These are phyloP conservation scores for Ophthalmolycus amberensis DNA, from an alignment of 2,113 vertebrate species.

Conservation along the genomic window DNA sequence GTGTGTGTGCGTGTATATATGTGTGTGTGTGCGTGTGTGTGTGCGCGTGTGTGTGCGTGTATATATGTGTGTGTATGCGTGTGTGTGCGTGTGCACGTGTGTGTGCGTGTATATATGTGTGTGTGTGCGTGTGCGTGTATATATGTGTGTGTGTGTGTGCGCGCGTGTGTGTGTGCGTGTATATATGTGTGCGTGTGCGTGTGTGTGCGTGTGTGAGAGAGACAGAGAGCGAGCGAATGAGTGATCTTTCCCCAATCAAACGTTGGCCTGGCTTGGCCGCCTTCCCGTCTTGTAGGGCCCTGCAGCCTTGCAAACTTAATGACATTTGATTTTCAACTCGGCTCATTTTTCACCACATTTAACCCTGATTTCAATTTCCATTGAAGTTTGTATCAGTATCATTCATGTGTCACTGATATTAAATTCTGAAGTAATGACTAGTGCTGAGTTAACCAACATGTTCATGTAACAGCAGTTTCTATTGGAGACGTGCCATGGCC, in stretches of 20 bases:
- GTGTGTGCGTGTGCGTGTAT: too few species aligned
- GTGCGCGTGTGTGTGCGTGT: too few species aligned
- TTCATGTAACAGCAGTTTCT: slow-evolving; percentile 5
- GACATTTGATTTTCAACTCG: slow-evolving; percentile 49
- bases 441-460: slow-evolving; percentile 26
- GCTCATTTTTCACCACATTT: slow-evolving; percentile 65
- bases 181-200: too few species aligned
- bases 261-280: slow-evolving; percentile 6
- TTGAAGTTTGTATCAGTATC: slow-evolving; percentile 43
- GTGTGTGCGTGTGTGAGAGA: too few species aligned
- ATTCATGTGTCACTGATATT: slow-evolving; percentile 39
- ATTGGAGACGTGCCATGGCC: background rate
- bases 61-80: too few species aligned
- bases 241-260: slow-evolving; percentile 43
- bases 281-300: slow-evolving; percentile 38
- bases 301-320: slow-evolving; percentile 43
- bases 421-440: slow-evolving; percentile 20
- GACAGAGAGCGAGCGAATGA: background rate
- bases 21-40: background rate
- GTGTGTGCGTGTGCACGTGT: too few species aligned
- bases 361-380: slow-evolving; percentile 55
- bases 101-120: too few species aligned
- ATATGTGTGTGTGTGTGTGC: too few species aligned
- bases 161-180: too few species aligned
- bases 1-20: too few species aligned